Conservation (phyloP, 2,113 vertebrate species). For the Tetrax tetrax region DNA sequence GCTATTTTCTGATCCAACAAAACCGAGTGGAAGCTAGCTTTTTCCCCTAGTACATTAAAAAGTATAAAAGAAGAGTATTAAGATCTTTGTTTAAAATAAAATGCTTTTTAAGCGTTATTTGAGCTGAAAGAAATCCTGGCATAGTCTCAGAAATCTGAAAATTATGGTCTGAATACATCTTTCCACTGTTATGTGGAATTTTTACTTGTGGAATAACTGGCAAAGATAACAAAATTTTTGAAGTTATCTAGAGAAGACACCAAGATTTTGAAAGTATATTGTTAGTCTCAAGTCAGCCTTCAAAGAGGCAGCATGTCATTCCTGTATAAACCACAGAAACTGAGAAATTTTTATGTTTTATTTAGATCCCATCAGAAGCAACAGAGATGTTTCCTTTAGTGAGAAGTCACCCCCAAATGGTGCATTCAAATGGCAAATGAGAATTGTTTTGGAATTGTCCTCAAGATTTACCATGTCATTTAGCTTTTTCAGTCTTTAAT, state of each 20-base stretch:
- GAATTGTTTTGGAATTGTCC: neutral
- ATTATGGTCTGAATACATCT: neutral
- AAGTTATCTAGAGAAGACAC: neutral
- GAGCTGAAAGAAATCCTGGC: neutral
- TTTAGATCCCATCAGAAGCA: neutral
- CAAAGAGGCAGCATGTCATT: neutral
- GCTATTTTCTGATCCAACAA: neutral
- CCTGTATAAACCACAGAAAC: neutral
- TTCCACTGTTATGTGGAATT: neutral
- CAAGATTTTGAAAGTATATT: neutral
- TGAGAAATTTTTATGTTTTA: neutral
- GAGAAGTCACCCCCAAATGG: neutral
- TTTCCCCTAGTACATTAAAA: neutral
- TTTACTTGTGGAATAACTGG: neutral
- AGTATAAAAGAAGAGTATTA: neutral
- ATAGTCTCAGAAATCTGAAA: constrained; percentile 5
- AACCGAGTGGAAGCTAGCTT: neutral
- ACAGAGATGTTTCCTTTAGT: neutral
- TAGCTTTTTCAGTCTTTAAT: neutral
- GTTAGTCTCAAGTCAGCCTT: neutral
- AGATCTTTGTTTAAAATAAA: neutral
- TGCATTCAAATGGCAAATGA: neutral
- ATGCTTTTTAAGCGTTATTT: neutral
- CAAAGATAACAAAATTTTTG: neutral
- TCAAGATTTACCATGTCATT: neutral